Evolutionary conservation across 2,888 invertebrate species (phyloP).

Genomic region (Mythimna lalbum): DNA sequence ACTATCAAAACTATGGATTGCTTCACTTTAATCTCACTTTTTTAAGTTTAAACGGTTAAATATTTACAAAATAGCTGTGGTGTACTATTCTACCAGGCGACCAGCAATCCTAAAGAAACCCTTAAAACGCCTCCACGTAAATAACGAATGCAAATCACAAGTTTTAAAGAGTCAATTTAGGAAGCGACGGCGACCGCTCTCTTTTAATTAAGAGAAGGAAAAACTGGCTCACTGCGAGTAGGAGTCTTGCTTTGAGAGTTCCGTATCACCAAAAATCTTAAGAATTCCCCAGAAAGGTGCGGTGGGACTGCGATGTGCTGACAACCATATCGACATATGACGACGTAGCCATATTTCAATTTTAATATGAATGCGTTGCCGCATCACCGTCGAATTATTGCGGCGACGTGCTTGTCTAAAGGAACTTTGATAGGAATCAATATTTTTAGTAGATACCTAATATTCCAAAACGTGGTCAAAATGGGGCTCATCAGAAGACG

Average conservation of each 20-base stretch:
- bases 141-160: conserved; percentile 79
- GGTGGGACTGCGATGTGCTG: too few relatives aligned
- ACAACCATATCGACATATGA: too few relatives aligned
- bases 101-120: not conserved
- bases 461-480: too few relatives aligned
- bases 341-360: too few relatives aligned
- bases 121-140: conserved; percentile 50
- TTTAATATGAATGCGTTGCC: too few relatives aligned
- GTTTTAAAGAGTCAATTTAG: conserved; percentile 83
- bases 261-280: not conserved
- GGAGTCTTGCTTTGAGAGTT: not conserved
- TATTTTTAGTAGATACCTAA: too few relatives aligned
- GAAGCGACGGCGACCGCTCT: conserved; percentile 63
- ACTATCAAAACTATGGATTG: not conserved
- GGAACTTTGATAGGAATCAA: too few relatives aligned
- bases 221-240: conserved; percentile 36
- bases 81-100: not conserved
- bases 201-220: conserved; percentile 78
- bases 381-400: too few relatives aligned
- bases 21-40: not conserved
- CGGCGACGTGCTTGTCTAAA: too few relatives aligned
- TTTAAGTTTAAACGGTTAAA: not conserved
- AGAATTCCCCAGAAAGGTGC: not conserved
- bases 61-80: not conserved
- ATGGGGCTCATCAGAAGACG: too few relatives aligned